Conservation (phyloP, 2,888 invertebrate genomes). For the Ernsta delagoae region DNA sequence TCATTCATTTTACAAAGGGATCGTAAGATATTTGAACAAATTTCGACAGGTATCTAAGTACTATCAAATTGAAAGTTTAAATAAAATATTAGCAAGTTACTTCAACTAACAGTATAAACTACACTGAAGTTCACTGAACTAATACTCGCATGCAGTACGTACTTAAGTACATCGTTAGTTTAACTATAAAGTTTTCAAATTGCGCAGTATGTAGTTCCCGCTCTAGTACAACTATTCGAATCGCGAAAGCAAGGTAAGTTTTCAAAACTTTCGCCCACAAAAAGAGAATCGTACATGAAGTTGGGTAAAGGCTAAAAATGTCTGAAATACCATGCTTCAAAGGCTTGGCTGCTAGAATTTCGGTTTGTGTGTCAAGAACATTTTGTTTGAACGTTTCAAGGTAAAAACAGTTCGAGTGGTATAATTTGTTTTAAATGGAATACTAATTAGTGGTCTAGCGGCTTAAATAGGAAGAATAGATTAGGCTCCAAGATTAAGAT, state of each 20-base stretch:
- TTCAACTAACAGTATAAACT: constrained; percentile 16
- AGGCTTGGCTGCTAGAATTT: constrained; percentile 1
- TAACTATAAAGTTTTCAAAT: constrained; percentile 36
- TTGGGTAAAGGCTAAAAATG: constrained; percentile 15
- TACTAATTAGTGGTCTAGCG: not conserved
- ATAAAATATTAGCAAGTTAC: not conserved
- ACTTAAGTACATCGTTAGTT: constrained; percentile 37
- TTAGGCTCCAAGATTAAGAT: too few species aligned
- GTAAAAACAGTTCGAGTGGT: not conserved
- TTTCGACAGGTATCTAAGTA: too few species aligned
- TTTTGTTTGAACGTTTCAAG: constrained; percentile 6
- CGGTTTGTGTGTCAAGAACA: constrained; percentile 11
- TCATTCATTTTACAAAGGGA: too few species aligned
- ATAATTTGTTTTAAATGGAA: not conserved
- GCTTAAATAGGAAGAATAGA: too few species aligned
- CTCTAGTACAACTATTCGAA: constrained; percentile 27
- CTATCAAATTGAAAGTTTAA: too few species aligned
- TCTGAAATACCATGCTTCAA: constrained; percentile 17
- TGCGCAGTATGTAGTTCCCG: constrained; percentile 21
- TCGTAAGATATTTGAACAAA: too few species aligned
- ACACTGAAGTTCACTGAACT: not conserved
- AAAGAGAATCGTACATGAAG: constrained; percentile 34
- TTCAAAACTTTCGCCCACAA: constrained; percentile 22
- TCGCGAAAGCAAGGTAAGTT: constrained; percentile 26
- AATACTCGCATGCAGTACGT: constrained; percentile 17